These are phyloP conservation scores for Scomberomorus guttatus DNA, from an alignment of 2,797 vertebrate species.

Conservation along the genomic window DNA sequence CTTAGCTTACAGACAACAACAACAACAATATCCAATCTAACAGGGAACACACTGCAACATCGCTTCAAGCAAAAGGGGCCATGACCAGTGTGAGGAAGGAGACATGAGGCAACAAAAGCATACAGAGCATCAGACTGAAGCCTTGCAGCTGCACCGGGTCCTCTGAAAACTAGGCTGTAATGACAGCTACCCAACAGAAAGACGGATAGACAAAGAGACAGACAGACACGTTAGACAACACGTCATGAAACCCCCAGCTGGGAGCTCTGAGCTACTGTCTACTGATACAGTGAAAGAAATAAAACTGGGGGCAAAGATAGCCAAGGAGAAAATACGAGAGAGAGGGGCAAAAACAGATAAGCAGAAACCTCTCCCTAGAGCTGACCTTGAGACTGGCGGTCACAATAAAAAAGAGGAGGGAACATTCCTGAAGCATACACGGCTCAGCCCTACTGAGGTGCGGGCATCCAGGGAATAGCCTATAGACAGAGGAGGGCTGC, in stretches of 20 bases:
- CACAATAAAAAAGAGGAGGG: conserved; percentile 81
- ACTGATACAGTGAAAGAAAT: conserved; percentile 56
- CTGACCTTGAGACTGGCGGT: conserved; percentile 84
- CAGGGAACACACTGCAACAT: conserved; percentile 62
- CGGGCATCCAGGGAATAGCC: conserved; percentile 77
- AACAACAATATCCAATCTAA: conserved; percentile 73
- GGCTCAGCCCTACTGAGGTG: conserved; percentile 64
- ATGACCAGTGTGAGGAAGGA: conserved; percentile 69
- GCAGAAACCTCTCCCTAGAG: conserved; percentile 72
- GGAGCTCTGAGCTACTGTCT: conserved; percentile 72
- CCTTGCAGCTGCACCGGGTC: conserved; percentile 56
- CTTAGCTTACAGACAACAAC: conserved; percentile 65
- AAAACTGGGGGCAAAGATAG: conserved; percentile 54
- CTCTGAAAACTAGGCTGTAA: conserved; percentile 40
- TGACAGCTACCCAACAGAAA: conserved; percentile 55
- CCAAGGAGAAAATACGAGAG: conserved; percentile 44
- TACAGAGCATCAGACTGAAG: conserved; percentile 56
- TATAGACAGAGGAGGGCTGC: conserved; percentile 71
- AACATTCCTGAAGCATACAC: conserved; percentile 71
- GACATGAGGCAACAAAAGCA: conserved; percentile 65
- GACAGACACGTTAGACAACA: conserved; percentile 48
- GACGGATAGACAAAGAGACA: conserved; percentile 48
- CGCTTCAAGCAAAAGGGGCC: conserved; percentile 72
- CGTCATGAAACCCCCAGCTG: conserved; percentile 60
- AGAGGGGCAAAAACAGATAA: conserved; percentile 74